Conservation (phyloP, 2,888 invertebrate species). For the Ellobium chinense region DNA sequence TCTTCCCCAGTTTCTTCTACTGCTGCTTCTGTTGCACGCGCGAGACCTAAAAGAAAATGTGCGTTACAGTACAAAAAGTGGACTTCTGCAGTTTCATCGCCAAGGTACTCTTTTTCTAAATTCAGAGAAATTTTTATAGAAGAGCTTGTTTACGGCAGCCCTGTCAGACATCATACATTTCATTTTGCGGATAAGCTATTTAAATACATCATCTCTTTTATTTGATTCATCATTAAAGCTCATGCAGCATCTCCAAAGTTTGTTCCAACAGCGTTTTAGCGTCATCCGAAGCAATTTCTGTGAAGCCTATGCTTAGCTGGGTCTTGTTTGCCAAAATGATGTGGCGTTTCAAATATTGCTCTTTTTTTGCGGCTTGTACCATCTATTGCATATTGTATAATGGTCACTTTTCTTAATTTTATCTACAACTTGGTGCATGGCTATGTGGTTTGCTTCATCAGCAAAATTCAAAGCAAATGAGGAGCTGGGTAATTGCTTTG, state of each 20-base stretch:
- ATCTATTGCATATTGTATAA: constrained; percentile 3
- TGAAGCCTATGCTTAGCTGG: neutral
- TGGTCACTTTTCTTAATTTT: neutral
- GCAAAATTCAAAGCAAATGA: neutral
- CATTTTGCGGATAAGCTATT: neutral
- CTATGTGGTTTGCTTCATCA: neutral
- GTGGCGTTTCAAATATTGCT: neutral
- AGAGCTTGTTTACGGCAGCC: neutral
- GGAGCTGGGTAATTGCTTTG: neutral
- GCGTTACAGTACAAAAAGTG: constrained; percentile 8
- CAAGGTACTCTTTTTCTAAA: neutral
- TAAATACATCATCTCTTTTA: neutral
- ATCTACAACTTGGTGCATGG: neutral
- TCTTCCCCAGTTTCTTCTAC: neutral
- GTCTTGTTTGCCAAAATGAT: neutral
- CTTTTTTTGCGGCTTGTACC: neutral
- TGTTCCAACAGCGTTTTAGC: neutral
- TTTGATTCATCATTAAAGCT: neutral
- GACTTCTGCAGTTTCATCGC: neutral
- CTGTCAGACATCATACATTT: constrained; percentile 9
- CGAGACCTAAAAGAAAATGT: neutral
- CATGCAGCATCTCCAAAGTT: neutral
- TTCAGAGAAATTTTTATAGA: neutral
- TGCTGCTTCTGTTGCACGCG: neutral
- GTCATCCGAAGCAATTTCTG: neutral